phyloP scores from a whole-genome alignment of 2,888 invertebrate species.

The Leistus spinibarbis region DNA sequence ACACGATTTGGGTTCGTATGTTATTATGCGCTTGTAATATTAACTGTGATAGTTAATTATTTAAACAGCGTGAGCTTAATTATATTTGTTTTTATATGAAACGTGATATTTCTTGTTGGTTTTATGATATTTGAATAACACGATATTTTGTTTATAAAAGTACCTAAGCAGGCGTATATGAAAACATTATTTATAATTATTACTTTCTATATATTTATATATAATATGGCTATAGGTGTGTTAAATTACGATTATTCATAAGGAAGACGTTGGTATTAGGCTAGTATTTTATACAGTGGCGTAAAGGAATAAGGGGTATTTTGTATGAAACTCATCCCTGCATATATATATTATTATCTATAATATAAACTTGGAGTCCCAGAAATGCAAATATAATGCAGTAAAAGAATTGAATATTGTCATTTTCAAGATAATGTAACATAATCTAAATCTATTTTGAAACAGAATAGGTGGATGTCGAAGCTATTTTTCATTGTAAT shows the following conservation, averaged over 20 bases:
- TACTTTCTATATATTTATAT: neutral
- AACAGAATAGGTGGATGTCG: neutral
- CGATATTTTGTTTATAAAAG: neutral
- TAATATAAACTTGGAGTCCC: too few relatives aligned
- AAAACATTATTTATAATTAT: neutral
- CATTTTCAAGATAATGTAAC: neutral
- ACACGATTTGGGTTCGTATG: neutral
- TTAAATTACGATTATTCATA: neutral
- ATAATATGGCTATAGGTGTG: neutral
- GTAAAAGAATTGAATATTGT: neutral
- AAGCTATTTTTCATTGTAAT: neutral
- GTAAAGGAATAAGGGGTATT: too few relatives aligned
- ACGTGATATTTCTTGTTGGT: neutral
- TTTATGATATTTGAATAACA: neutral
- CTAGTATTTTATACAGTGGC: too few relatives aligned
- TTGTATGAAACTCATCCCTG: too few relatives aligned
- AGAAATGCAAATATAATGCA: too few relatives aligned
- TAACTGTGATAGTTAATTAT: neutral
- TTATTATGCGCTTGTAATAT: neutral
- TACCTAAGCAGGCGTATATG: too few relatives aligned
- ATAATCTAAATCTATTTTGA: neutral
- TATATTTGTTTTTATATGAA: neutral
- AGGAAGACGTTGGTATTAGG: too few relatives aligned
- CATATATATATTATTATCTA: too few relatives aligned
- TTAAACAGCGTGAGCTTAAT: neutral